Conservation (phyloP, 2,888 invertebrate genomes). For the Hypolimnas misippus region DNA sequence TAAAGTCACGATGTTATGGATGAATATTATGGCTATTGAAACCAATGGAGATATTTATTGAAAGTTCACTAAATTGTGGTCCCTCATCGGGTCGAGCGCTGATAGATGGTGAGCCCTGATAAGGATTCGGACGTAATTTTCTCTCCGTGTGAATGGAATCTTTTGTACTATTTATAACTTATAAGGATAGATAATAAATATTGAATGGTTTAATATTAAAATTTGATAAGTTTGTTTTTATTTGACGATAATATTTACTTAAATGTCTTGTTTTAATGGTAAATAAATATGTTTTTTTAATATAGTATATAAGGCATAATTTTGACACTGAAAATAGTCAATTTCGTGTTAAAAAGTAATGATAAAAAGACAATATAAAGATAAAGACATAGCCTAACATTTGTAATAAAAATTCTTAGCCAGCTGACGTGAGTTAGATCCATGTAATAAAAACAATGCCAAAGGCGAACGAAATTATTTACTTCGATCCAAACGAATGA, state of each 20-base stretch:
- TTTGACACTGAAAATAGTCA: too few species aligned
- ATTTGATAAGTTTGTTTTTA: neutral
- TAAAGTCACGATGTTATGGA: conserved; percentile 71
- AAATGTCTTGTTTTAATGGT: too few species aligned
- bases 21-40: conserved; percentile 73
- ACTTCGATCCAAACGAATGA: conserved; percentile 22
- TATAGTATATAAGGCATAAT: too few species aligned
- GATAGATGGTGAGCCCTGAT: conserved; percentile 40
- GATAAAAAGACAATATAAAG: conserved; percentile 12
- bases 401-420: conserved; percentile 41
- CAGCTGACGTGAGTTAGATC: conserved; percentile 42
- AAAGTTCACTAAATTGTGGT: conserved; percentile 66
- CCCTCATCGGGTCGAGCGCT: conserved; percentile 35
- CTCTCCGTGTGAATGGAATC: conserved; percentile 30
- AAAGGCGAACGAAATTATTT: conserved; percentile 41
- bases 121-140: conserved; percentile 36
- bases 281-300: too few species aligned
- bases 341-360: too few species aligned
- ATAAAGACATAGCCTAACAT: conserved; percentile 25
- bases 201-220: neutral
- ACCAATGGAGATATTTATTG: conserved; percentile 75
- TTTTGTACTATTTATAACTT: conserved; percentile 3
- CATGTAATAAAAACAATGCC: conserved; percentile 43
- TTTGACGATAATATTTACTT: neutral
- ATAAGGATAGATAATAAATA: neutral